Evolutionary conservation across 2,113 vertebrate species (phyloP), one percentile per base, ranked within the genome.

Genomic region (Patagioenas fasciata): DNA sequence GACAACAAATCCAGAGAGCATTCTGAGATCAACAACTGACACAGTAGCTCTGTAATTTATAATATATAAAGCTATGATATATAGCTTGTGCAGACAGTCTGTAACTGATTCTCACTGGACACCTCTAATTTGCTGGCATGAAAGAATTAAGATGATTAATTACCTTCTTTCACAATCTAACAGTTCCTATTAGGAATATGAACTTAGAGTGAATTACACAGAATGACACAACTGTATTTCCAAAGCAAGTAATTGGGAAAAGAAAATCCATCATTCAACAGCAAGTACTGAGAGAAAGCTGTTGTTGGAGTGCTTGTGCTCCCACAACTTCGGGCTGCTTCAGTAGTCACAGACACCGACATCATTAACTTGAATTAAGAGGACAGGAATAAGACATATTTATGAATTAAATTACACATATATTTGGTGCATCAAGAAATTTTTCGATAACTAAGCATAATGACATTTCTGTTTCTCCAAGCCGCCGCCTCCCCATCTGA

Each of bases 331-430:
- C 56, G 28, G 72, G 67, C 51, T 95, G 60, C 8, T 88, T 88
- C 36, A 80, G 38, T 44, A 40, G 15, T 65, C 0, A 0, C 10
- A 17, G 54, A 85, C 18, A 44, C 19, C 18, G 38, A 36, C 34
- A 50, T 44, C 5, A 79, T 19, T 23, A 70, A 75, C 14, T 56
- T 69, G 28, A 80, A 58, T 66, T 51, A 91, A 57, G 67, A 57
- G 19, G 24, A 51, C 0, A 5, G 7, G 31, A 77, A 56, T 23
- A 67, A 24, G 23, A 80, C 5, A 7, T 29, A 79, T n/a, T 54
- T 66, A 48, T 65, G 26, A 70, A 73, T 62, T 67, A 73, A 70
- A 54, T n/a, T 57, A n/a, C 28, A 69, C 1, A 6, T 34, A 28
- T 23, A 74, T 60, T 54, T 56, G 75, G 28, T 36, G 25, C 23